Evolutionary conservation across 2,113 vertebrate genomes (phyloP).

Genomic region (Hystrix brachyura): DNA sequence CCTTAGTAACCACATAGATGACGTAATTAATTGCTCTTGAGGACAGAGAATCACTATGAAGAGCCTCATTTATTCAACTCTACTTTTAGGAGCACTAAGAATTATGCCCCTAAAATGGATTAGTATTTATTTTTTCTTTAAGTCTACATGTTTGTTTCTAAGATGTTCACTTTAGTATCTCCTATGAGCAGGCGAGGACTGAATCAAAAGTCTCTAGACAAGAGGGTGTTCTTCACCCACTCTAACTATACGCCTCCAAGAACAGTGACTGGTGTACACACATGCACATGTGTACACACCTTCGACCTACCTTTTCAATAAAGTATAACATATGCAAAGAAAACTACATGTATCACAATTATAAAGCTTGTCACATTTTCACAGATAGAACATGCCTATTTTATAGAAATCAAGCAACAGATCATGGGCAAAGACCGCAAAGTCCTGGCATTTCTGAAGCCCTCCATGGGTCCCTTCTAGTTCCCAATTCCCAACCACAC

Average conservation of each 20-base stretch:
- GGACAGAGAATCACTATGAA: not conserved
- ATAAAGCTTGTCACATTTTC: not conserved
- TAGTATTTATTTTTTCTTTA: not conserved
- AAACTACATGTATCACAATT: not conserved
- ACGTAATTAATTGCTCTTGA: not conserved
- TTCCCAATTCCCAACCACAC: not conserved
- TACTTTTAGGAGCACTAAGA: not conserved
- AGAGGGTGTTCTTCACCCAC: not conserved
- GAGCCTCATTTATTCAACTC: not conserved
- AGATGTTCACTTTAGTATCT: not conserved
- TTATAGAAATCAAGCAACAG: not conserved
- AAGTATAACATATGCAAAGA: not conserved
- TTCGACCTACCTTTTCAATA: not conserved
- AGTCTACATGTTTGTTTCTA: not conserved
- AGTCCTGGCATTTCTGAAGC: not conserved
- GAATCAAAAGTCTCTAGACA: constrained; percentile 9
- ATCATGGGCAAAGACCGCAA: not conserved
- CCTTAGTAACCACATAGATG: not conserved
- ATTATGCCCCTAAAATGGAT: not conserved
- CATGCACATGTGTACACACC: not conserved
- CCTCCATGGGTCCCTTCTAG: not conserved
- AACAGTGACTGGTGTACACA: not conserved
- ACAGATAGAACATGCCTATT: not conserved
- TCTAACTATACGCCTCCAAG: not conserved
- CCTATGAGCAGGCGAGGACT: not conserved